Evolutionary conservation across 2,888 invertebrate genomes (phyloP), one percentile per base, ranked within the genome.

Genomic region (Nephrotoma guestfalica): DNA sequence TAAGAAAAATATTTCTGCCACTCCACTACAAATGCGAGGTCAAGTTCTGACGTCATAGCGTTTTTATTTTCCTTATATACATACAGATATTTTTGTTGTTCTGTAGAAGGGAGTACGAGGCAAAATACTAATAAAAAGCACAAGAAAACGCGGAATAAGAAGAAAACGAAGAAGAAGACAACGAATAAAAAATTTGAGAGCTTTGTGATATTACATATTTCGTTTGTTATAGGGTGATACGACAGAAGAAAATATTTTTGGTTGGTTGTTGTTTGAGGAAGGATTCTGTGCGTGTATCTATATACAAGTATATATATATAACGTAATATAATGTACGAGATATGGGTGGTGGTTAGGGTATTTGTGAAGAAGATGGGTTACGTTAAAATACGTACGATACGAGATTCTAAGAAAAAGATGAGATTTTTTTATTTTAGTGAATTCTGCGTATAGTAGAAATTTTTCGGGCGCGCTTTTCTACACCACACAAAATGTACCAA

Each of bases 11-110:
- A 6, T 51, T 51, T 30, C 30, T 30, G 30, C 9, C n/a, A 83
- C 42, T 84, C 9, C 84, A 84, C 84, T 84, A 84, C 41, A 84
- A 84, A 41, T 86, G 47, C 86, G 86, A 86, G 86, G 86, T 86
- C 86, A 86, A 86, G 43, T 45, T 86, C 47, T 86, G 86, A 86
- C 86, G 86, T 86, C 86, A 86, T 86, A 47, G 30, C 86, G 43
- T 84, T 84, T 84, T 41, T 84, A 42, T 84, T 84, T 84, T 84
- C 41, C 15, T 41, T 41, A 41, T 47, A 13, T 47, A 47, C 47
- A n/a, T 41, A 84, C 84, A 84, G n/a, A 7, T 41, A 15, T 84
- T 84, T 41, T 41, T 41, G 41, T 84, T 13, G 71, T 41, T 11
- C 11, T 15, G 41, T 15, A 41, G 15, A 84, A 41, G 42, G 84